phyloP scores from a whole-genome alignment of 1,140 invertebrate genomes.

The Amyelois transitella region DNA sequence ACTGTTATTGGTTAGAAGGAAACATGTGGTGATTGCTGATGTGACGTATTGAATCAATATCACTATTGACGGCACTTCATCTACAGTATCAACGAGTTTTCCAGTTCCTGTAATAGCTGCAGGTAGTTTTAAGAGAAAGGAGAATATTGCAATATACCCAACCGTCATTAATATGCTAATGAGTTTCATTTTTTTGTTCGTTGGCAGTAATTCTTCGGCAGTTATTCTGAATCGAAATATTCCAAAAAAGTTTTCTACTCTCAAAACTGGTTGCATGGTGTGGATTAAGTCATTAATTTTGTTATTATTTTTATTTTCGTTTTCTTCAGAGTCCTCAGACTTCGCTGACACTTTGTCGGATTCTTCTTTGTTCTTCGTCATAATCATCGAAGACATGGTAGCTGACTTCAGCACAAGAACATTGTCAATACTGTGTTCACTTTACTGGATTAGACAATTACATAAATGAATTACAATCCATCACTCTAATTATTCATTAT shows the following conservation, averaged over 20 bases:
- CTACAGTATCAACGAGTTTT: constrained; percentile 18
- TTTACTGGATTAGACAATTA: not conserved
- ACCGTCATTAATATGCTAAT: constrained; percentile 14
- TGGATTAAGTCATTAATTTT: constrained; percentile 13
- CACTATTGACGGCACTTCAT: constrained; percentile 25
- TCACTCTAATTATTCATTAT: not conserved
- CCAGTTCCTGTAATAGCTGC: not conserved
- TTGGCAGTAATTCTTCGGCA: constrained; percentile 13
- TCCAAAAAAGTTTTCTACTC: constrained; percentile 35
- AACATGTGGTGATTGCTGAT: constrained; percentile 21
- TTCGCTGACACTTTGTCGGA: not conserved
- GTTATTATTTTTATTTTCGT: constrained; percentile 6
- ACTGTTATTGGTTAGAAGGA: constrained; percentile 19
- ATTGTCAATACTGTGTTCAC: not conserved
- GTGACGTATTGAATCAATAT: constrained; percentile 29
- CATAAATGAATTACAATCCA: not conserved
- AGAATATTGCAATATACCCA: constrained; percentile 12
- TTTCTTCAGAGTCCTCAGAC: constrained; percentile 6
- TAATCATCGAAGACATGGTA: not conserved
- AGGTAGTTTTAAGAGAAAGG: constrained; percentile 4
- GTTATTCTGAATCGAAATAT: constrained; percentile 28
- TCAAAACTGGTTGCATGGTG: constrained; percentile 21
- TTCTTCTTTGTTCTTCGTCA: not conserved
- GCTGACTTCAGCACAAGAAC: not conserved
- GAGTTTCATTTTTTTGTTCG: constrained; percentile 26